Evolutionary conservation across 1,140 invertebrate species (phyloP).

Genomic region (Phenacoccus solenopsis): DNA sequence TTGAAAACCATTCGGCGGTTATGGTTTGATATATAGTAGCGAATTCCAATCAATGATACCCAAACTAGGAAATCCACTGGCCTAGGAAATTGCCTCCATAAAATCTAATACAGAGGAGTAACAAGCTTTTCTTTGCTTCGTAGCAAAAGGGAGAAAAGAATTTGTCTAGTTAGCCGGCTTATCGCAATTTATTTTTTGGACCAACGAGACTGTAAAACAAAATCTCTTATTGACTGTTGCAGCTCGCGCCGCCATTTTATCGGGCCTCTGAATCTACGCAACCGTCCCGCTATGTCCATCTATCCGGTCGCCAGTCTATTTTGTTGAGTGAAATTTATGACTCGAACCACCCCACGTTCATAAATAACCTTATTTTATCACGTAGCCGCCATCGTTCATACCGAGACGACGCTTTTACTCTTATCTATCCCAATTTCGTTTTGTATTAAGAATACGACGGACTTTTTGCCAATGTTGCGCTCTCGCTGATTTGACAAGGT

Average conservation of each 20-base stretch:
- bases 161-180: too few relatives aligned
- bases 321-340: constrained; percentile 5
- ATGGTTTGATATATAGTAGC: too few relatives aligned
- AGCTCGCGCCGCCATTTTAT: constrained; percentile 6
- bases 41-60: too few relatives aligned
- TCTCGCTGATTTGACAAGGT: background rate
- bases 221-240: constrained; percentile 14
- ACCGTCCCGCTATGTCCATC: background rate
- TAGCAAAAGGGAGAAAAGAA: too few relatives aligned
- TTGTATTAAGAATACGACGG: background rate
- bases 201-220: background rate
- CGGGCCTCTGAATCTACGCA: background rate
- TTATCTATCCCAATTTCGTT: background rate
- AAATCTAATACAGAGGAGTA: too few relatives aligned
- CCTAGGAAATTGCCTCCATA: too few relatives aligned
- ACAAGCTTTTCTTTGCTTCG: too few relatives aligned
- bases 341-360: background rate
- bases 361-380: constrained; percentile 16
- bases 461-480: background rate
- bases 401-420: background rate
- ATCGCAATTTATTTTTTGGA: constrained; percentile 5
- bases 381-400: constrained; percentile 1
- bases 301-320: background rate
- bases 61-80: too few relatives aligned
- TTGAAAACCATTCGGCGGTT: too few relatives aligned